These are phyloP conservation scores for Enteromius paludinosus DNA, from an alignment of 2,797 vertebrate genomes.

Conservation along the genomic window DNA sequence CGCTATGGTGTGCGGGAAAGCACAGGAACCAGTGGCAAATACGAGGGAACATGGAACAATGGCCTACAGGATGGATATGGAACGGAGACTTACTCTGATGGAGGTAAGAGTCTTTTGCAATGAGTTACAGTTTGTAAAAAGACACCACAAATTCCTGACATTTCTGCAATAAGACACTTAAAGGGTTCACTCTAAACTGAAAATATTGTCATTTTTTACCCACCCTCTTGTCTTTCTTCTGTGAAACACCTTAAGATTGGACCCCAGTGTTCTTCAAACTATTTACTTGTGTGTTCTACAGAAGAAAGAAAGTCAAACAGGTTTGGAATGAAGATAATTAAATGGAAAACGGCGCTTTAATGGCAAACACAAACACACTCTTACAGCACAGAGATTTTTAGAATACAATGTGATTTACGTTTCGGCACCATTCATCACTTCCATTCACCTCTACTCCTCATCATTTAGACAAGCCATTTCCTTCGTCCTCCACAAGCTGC, in stretches of 20 bases:
- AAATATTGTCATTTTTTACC: not conserved
- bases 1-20: slow-evolving; percentile 96
- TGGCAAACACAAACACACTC: not conserved
- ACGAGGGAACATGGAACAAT: slow-evolving; percentile 98
- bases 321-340: not conserved
- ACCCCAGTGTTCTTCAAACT: not conserved
- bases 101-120: slow-evolving; percentile 82
- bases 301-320: not conserved
- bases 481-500: slow-evolving; percentile 39
- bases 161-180: not conserved
- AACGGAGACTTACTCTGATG: slow-evolving; percentile 97
- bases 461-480: slow-evolving; percentile 32
- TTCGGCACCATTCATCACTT: slow-evolving; percentile 23
- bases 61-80: slow-evolving; percentile 98
- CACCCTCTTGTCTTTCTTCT: slow-evolving; percentile 5
- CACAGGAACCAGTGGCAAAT: slow-evolving; percentile 92
- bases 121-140: not conserved
- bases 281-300: not conserved
- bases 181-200: not conserved
- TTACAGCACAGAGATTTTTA: slow-evolving; percentile 9
- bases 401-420: slow-evolving; percentile 6
- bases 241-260: not conserved
- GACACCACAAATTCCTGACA: not conserved
- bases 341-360: not conserved
- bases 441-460: slow-evolving; percentile 2